phyloP scores from a whole-genome alignment of 2,113 vertebrate genomes.

The Thunnus maccoyii region DNA sequence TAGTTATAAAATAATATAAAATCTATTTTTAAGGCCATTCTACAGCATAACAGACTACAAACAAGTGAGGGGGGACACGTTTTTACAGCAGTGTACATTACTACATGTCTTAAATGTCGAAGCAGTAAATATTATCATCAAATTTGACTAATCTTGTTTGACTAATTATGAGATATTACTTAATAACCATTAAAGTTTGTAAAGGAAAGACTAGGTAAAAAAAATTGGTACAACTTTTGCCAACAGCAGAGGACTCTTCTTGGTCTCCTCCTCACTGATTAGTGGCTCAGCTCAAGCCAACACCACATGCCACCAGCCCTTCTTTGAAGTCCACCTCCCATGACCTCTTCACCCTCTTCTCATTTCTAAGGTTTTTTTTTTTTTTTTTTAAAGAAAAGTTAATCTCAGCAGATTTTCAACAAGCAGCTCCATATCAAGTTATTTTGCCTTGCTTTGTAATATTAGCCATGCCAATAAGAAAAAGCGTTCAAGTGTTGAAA shows the following conservation, averaged over 20 bases:
- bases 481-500: not conserved
- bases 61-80: too few relatives aligned
- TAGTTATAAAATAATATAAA: too few relatives aligned
- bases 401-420: not conserved
- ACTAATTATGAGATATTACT: not conserved
- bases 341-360: constrained; percentile 32
- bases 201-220: not conserved
- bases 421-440: not conserved
- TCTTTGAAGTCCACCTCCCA: constrained; percentile 40
- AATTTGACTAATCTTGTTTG: not conserved
- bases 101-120: not conserved
- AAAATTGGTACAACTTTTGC: too few relatives aligned
- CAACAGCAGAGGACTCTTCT: not conserved
- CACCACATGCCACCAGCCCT: not conserved
- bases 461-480: not conserved
- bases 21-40: too few relatives aligned
- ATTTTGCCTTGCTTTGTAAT: not conserved
- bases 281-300: not conserved
- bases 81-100: too few relatives aligned
- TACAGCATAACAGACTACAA: too few relatives aligned
- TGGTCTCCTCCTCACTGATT: not conserved
- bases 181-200: not conserved
- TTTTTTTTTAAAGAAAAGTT: not conserved
- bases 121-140: too few relatives aligned
- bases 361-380: constrained; percentile 9